phyloP scores from a whole-genome alignment of 37 sponge, comb jelly and placozoan genomes.

The Axinella damicornis region DNA sequence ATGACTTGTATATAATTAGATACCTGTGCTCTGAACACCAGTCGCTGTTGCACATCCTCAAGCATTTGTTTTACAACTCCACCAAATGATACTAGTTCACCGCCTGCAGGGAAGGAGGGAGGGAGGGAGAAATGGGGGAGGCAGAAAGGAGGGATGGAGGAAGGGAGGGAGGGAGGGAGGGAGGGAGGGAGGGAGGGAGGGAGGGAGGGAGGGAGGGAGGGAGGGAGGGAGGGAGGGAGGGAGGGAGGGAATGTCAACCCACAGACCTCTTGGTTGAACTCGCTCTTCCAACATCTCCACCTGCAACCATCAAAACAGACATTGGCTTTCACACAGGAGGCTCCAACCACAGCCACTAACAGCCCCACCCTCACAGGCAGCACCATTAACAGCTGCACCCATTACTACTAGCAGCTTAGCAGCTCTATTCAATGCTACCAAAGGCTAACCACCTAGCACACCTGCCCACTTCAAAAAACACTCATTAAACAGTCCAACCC shows the following conservation, averaged over 20 bases:
- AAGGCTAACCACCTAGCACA: too few species aligned
- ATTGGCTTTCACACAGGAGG: too few species aligned
- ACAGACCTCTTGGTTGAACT: conserved; percentile 75
- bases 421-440: too few species aligned
- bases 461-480: too few species aligned
- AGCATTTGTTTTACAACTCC: conserved; percentile 83
- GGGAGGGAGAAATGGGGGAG: not conserved
- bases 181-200: not conserved
- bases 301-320: conserved; percentile 60
- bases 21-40: conserved; percentile 95
- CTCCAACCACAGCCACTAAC: too few species aligned
- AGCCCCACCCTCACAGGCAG: too few species aligned
- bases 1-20: too few species aligned
- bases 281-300: conserved; percentile 90
- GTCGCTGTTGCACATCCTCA: conserved; percentile 96
- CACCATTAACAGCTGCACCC: too few species aligned
- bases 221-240: not conserved
- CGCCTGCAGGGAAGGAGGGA: conserved; percentile 36
- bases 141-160: not conserved
- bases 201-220: not conserved
- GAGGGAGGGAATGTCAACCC: not conserved
- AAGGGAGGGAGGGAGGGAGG: not conserved
- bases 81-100: conserved; percentile 83
- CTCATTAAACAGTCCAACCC: too few species aligned
- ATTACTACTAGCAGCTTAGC: not conserved